A percentile compares a stretch with the other conserved stretches of the same genome.
These are phyloP conservation scores for Clarias laeviceps DNA, from an alignment of 2,797 vertebrate genomes.

Conservation along the genomic window DNA sequence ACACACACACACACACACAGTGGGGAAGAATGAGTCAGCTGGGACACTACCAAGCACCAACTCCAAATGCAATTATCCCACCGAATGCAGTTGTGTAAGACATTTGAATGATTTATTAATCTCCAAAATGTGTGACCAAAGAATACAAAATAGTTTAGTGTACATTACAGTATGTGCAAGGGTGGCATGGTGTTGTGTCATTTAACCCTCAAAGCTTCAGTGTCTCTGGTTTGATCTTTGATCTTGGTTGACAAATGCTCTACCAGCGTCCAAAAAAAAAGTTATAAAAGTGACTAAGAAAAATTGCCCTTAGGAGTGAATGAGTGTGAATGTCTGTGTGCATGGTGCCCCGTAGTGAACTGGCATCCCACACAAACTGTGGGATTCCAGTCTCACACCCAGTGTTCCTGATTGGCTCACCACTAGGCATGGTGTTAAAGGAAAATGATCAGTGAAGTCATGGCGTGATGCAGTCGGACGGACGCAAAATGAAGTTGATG, in stretches of 20 bases:
- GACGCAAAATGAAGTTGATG: not conserved
- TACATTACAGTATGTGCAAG: too few relatives aligned
- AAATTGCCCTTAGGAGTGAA: not conserved
- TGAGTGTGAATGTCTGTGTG: not conserved
- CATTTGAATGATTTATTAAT: not conserved
- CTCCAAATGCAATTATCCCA: conserved; percentile 14
- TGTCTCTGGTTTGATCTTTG: not conserved
- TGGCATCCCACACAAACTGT: not conserved
- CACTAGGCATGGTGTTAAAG: not conserved
- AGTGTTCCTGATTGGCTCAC: not conserved
- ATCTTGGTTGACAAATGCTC: not conserved
- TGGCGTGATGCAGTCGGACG: not conserved
- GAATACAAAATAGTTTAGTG: too few relatives aligned
- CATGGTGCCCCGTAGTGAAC: not conserved
- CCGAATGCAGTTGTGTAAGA: not conserved
- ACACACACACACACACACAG: not conserved
- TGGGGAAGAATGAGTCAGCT: conserved; percentile 25
- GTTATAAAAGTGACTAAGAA: not conserved
- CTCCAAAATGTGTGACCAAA: not conserved
- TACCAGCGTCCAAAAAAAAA: not conserved
- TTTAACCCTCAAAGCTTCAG: not conserved
- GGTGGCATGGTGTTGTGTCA: not conserved
- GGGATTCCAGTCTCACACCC: not conserved
- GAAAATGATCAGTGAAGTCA: not conserved
- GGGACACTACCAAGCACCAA: not conserved